Evolutionary conservation across 2,888 invertebrate species (phyloP).

Genomic region (Oligia strigilis): DNA sequence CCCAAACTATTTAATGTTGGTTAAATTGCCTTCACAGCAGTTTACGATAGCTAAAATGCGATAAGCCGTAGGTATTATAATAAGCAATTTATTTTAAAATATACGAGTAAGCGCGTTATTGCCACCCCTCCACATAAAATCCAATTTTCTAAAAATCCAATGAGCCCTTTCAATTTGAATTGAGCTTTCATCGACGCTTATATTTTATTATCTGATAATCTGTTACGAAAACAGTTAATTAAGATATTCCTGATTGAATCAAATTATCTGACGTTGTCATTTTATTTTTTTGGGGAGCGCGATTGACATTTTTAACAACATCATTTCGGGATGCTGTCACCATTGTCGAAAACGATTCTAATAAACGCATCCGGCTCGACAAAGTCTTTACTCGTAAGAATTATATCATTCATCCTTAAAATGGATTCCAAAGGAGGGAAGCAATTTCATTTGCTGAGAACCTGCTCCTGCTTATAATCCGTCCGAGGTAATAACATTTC

Average conservation of each 20-base stretch:
- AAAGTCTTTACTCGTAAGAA: constrained; percentile 89
- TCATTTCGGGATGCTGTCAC: constrained; percentile 30
- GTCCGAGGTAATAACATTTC: constrained; percentile 90
- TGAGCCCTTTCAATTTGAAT: constrained; percentile 65
- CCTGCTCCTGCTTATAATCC: constrained; percentile 90
- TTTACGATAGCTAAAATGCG: constrained; percentile 75
- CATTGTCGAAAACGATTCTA: constrained; percentile 67
- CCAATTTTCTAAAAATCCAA: constrained; percentile 70
- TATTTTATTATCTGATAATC: constrained; percentile 59
- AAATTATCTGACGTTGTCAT: constrained; percentile 12
- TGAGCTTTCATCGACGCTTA: constrained; percentile 59
- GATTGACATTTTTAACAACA: constrained; percentile 14
- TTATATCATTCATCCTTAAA: constrained; percentile 90
- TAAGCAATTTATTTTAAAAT: constrained; percentile 79
- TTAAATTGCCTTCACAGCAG: constrained; percentile 78
- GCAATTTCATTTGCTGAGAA: constrained; percentile 90
- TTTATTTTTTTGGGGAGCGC: constrained; percentile 10
- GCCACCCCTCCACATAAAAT: constrained; percentile 67
- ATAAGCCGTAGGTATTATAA: constrained; percentile 75
- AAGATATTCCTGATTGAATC: constrained; percentile 46
- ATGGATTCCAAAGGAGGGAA: constrained; percentile 90
- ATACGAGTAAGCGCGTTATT: constrained; percentile 73
- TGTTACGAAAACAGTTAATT: constrained; percentile 57
- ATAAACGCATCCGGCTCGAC: constrained; percentile 84
- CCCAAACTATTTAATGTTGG: constrained; percentile 77